Base-by-base conservation (phyloP, 2,888 invertebrate species). In the Eupelmus urozonus region DNA sequence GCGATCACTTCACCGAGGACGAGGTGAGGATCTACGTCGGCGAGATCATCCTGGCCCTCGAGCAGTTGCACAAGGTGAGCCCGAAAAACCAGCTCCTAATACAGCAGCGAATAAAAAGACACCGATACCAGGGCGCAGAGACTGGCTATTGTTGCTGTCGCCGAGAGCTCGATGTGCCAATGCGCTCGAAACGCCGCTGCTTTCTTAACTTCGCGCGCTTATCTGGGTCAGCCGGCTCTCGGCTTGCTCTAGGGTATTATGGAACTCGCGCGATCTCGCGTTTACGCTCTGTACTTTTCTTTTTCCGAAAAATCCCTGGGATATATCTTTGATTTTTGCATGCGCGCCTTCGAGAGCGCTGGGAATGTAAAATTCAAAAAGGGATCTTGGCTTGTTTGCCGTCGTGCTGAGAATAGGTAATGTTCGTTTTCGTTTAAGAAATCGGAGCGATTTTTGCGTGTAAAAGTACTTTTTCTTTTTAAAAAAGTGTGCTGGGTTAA, bases 1-100 rank as follows among this genome's bases (percentile, higher is more conserved):
- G 96, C 85, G 98, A 98, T 88, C 94, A 95, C 87, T 99, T 99
- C 91, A 94, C 94, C 72, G 97, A 98, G 90, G 92, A 93, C 80
- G 96, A 97, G 90, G 98, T 98, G 62, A 92, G 96, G 85, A 94
- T 98, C 89, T 98, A 98, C 91, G 96, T 98, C 82, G 98, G 97
- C 76, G 98, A 99, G 92, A 96, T 99, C 84, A 96, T 98, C 85
- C 92, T 99, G 80, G 99, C 98, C 2, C 91, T 99, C 82, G 98
- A 98, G 91, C 97, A 97, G 90, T 91, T 99, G 82, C 99, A 99
- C 91, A 96, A 96, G 62, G 79, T 79, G 2, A 93, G 97, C 0
- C 2, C 2, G 2, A 13, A 45, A 34, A 34, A 45, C 9, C 3
- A 34, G 3, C 34, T 34, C 9, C 9, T 34, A n/a, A n/a, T n/a